Evolutionary conservation across 2,113 vertebrate genomes (phyloP).

Genomic region (Bufo gargarizans): DNA sequence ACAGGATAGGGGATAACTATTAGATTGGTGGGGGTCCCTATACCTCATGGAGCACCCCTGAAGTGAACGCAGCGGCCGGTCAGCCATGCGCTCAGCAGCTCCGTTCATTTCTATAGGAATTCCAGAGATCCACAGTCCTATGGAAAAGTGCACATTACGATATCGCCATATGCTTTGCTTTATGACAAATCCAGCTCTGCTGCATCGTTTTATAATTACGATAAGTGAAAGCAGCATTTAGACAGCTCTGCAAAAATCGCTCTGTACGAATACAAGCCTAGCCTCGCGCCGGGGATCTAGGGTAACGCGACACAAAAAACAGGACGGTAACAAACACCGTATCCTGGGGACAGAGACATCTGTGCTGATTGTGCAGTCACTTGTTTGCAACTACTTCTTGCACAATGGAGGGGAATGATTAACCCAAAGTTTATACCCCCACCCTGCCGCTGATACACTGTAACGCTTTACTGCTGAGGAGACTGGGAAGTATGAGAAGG

Average conservation of each 20-base stretch:
- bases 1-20: no score
- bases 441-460: not conserved
- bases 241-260: not conserved
- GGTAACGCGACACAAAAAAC: not conserved
- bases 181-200: not conserved
- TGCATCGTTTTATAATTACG: not conserved
- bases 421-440: slow-evolving; percentile 1
- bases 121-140: not conserved
- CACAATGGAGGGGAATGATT: slow-evolving; percentile 24
- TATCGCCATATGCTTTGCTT: not conserved
- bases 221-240: not conserved
- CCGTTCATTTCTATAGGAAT: no score
- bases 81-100: no score
- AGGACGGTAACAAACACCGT: not conserved
- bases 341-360: not conserved
- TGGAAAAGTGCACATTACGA: not conserved
- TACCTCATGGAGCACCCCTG: no score
- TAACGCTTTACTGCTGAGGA: not conserved
- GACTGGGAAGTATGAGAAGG: no score
- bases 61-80: no score
- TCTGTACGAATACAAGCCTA: not conserved
- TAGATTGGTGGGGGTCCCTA: no score
- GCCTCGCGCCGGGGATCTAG: not conserved
- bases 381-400: not conserved
- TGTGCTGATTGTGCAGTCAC: not conserved